Base-by-base conservation (phyloP, 92 coral and sea anemone species). In the Zoanthus sansibaricus region DNA sequence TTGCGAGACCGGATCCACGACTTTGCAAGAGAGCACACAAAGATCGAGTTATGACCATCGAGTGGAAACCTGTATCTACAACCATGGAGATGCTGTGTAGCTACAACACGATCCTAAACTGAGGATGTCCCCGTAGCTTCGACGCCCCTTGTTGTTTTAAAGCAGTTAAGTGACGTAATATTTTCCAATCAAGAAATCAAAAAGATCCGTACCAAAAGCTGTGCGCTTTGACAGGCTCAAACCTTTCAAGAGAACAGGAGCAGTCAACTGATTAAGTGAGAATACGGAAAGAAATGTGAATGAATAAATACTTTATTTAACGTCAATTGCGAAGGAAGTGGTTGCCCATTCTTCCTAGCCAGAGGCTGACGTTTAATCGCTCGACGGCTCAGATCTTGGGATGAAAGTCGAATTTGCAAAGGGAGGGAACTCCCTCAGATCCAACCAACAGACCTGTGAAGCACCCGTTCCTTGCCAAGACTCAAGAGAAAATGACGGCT, bases 1-100 rank as follows among this genome's bases (percentile, higher is more conserved):
- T n/a, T 82, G n/a, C 87, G 83, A 11, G 64, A 21, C 8, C 33
- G 20, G 73, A 73, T 82, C 9, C 91, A 88, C 20, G 74, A 48
- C 59, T 88, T 32, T 71, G 87, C 91, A 5, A 52, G 87, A 21
- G 64, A 80, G 25, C 82, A 72, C 32, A 58, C 58, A 1, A 71
- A n/a, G 15, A 16, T 88, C 5, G 76, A 82, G 61, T 47, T 88
- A 82, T 75, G 61, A 88, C 83, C 76, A 71, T 21, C 58, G 76
- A n/a, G 82, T 72, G 32, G 0, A 33, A 17, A 31, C 20, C 17
- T 55, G 30, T 13, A 31, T 17, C 2, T 88, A 68, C 46, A 61
- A 55, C 54, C 86, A 56, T 11, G 78, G 86, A 17, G 55, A 78
- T 5, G 76, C 45, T 3, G 87, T 88, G 44, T 88, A 82, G 86